These are phyloP conservation scores for Sesia bembeciformis DNA, from an alignment of 2,888 invertebrate species.

Conservation along the genomic window DNA sequence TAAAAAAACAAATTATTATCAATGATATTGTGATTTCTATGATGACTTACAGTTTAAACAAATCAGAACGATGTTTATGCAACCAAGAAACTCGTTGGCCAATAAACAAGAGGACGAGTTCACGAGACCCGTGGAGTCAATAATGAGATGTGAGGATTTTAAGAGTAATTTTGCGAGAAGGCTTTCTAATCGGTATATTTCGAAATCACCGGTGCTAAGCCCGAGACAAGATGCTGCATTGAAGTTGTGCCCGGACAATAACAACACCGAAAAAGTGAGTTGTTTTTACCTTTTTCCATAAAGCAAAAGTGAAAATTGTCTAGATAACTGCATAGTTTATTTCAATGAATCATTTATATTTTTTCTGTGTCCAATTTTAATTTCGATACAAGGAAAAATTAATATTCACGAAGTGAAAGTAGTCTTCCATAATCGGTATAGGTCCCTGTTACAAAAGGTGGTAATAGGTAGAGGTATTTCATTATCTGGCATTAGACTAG, in stretches of 20 bases:
- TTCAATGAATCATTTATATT: too few relatives aligned
- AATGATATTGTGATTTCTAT: conserved; percentile 27
- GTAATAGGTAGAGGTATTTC: too few relatives aligned
- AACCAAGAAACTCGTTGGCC: conserved; percentile 22
- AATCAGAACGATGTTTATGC: conserved; percentile 37
- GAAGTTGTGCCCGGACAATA: conserved; percentile 29
- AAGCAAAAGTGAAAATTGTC: too few relatives aligned
- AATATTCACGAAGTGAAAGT: not conserved
- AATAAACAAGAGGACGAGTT: conserved; percentile 39
- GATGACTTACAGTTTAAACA: conserved; percentile 24
- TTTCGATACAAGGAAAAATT: conserved; percentile 2
- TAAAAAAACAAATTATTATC: conserved; percentile 21
- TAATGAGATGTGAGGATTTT: conserved; percentile 66
- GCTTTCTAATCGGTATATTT: conserved; percentile 57
- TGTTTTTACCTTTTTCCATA: too few relatives aligned
- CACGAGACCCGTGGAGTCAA: conserved; percentile 57
- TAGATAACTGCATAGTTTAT: too few relatives aligned
- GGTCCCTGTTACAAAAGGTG: not conserved
- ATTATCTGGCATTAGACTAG: too few relatives aligned
- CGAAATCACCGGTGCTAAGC: conserved; percentile 30
- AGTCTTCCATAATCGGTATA: conserved; percentile 4
- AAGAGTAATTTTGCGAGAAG: conserved; percentile 66
- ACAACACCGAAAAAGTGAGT: conserved; percentile 40
- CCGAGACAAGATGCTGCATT: conserved; percentile 31
- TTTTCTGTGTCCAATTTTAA: conserved; percentile 8